Evolutionary conservation across 2,797 vertebrate genomes (phyloP).

Genomic region (Eulemur albifrons): DNA sequence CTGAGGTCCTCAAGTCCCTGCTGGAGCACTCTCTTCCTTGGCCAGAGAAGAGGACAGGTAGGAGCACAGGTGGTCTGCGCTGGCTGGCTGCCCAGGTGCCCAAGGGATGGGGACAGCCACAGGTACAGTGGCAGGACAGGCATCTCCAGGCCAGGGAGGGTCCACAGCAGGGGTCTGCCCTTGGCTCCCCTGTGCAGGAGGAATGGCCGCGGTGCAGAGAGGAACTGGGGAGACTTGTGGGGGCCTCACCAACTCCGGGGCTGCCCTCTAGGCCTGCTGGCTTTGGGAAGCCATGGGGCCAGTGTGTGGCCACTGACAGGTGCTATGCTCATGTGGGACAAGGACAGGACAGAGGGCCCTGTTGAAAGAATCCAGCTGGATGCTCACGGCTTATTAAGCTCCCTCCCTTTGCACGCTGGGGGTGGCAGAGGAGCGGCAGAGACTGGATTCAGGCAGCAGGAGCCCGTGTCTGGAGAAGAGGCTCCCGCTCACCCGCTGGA

Average conservation of each 20-base stretch:
- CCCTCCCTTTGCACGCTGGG: not conserved
- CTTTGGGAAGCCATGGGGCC: not conserved
- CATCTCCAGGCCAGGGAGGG: not conserved
- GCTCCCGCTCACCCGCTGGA: not conserved
- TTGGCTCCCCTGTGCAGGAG: not conserved
- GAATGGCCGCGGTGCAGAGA: not conserved
- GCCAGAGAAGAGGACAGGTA: conserved; percentile 86
- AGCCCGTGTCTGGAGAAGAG: not conserved
- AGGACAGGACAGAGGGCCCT: not conserved
- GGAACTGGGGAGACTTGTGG: not conserved
- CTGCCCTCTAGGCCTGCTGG: not conserved
- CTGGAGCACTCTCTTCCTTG: conserved; percentile 90
- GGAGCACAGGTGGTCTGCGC: conserved; percentile 41
- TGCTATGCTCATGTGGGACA: not conserved
- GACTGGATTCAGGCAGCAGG: not conserved
- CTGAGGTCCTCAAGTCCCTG: conserved; percentile 91
- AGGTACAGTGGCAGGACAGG: not conserved
- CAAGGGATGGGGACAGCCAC: not conserved
- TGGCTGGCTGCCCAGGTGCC: not conserved
- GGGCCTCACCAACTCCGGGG: not conserved
- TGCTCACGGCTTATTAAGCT: not conserved
- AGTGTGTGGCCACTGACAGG: conserved; percentile 13
- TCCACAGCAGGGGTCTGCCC: not conserved
- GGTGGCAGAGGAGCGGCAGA: not conserved
- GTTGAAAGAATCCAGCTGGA: not conserved